A percentile compares a stretch with the other conserved stretches of the same genome.
These are phyloP conservation scores for Gallinago media DNA, from an alignment of 2,113 vertebrate genomes.

Conservation along the genomic window DNA sequence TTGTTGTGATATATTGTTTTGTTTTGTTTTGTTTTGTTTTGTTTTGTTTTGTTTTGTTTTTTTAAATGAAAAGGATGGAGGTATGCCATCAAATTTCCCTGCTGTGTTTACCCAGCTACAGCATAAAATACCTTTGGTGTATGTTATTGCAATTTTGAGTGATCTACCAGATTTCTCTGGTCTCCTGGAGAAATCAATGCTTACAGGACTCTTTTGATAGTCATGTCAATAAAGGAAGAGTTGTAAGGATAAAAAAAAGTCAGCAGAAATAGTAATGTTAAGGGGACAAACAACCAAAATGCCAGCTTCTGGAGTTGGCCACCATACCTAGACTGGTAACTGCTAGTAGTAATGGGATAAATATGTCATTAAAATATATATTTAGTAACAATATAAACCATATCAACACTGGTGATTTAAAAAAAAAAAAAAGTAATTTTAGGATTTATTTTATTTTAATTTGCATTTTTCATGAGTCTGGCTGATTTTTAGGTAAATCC, in stretches of 20 bases:
- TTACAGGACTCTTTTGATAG: background rate
- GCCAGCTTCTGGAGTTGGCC: background rate
- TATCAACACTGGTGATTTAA: background rate
- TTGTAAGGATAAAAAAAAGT: background rate
- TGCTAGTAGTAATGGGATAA: background rate
- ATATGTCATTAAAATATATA: background rate
- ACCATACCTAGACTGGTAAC: background rate
- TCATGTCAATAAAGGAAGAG: background rate
- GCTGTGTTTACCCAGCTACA: background rate
- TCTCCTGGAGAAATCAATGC: background rate
- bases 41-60: too few species aligned
- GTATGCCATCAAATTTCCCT: background rate
- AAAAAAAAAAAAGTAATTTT: background rate
- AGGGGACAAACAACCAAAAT: background rate
- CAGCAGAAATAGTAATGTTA: background rate
- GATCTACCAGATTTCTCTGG: background rate
- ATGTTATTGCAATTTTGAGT: background rate
- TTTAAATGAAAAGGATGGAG: background rate
- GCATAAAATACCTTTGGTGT: background rate
- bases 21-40: too few species aligned
- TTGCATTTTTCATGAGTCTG: background rate
- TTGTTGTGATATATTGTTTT: background rate
- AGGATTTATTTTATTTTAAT: background rate
- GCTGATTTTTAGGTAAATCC: background rate
- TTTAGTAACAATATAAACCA: background rate